Percentiles rank a stretch among this genome's conserved stretches.
Conservation (phyloP, 1,140 invertebrate species). For the Lineus longissimus region DNA sequence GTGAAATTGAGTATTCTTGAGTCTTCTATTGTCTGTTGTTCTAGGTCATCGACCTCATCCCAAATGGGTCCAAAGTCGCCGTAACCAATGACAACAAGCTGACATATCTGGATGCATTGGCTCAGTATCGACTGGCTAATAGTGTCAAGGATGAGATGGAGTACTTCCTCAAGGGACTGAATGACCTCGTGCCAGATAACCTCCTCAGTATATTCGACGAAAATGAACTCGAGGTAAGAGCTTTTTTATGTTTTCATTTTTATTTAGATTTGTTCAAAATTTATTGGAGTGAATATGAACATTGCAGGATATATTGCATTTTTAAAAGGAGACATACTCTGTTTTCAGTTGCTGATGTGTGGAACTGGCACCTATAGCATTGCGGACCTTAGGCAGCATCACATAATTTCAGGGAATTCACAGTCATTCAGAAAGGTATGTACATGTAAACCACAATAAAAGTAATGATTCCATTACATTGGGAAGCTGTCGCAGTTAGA, state of each 20-base stretch:
- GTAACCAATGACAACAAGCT: constrained; percentile 76
- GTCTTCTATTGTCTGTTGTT: not conserved
- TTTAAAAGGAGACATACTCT: too few relatives aligned
- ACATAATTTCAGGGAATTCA: constrained; percentile 78
- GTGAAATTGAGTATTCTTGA: too few relatives aligned
- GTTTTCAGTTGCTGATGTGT: constrained; percentile 77
- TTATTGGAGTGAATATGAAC: not conserved
- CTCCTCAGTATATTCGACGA: constrained; percentile 92
- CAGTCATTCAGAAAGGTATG: constrained; percentile 70
- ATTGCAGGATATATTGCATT: too few relatives aligned
- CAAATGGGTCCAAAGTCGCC: constrained; percentile 65
- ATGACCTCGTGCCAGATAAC: constrained; percentile 87
- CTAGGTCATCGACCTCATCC: constrained; percentile 68
- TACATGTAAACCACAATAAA: not conserved
- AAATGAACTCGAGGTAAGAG: constrained; percentile 86
- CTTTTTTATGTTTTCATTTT: not conserved
- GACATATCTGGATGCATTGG: constrained; percentile 81
- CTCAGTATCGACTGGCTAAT: constrained; percentile 79
- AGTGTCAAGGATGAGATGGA: constrained; percentile 80
- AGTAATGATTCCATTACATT: too few relatives aligned
- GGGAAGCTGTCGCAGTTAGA: too few relatives aligned
- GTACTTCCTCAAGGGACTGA: constrained; percentile 82
- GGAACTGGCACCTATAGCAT: constrained; percentile 91
- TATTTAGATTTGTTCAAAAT: not conserved
- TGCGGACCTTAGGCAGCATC: constrained; percentile 81